These are phyloP conservation scores for Zenarchopterus dispar DNA, from an alignment of 2,797 vertebrate genomes.

Conservation along the genomic window DNA sequence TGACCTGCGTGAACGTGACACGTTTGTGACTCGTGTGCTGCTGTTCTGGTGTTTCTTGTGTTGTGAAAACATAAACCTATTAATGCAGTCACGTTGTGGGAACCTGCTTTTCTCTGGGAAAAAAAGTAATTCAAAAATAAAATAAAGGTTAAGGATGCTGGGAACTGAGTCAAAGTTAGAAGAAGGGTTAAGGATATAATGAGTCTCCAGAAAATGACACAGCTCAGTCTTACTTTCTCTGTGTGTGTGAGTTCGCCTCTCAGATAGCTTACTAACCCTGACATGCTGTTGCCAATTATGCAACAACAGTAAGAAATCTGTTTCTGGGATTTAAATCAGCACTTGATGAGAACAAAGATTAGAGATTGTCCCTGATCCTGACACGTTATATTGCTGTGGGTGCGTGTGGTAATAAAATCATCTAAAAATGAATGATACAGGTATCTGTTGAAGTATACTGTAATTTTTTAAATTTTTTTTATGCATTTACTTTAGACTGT, in stretches of 20 bases:
- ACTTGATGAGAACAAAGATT: constrained; percentile 42
- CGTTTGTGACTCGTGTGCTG: not conserved
- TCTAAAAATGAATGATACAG: too few species aligned
- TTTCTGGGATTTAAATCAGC: constrained; percentile 32
- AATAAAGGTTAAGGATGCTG: too few species aligned
- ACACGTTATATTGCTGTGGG: too few species aligned
- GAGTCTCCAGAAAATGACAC: too few species aligned
- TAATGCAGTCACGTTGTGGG: not conserved
- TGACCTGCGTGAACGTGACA: not conserved
- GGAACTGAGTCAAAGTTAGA: not conserved
- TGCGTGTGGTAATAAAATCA: too few species aligned
- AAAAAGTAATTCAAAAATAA: not conserved
- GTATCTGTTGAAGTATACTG: too few species aligned
- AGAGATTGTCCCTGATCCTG: not conserved
- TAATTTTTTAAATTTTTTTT: too few species aligned
- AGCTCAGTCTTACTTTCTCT: not conserved
- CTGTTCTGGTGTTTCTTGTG: not conserved
- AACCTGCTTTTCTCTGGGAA: not conserved
- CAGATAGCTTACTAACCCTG: constrained; percentile 9
- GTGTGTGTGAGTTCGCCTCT: constrained; percentile 3
- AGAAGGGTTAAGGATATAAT: not conserved
- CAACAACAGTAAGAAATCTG: constrained; percentile 22
- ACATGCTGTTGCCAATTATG: constrained; percentile 41
- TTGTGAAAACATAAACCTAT: not conserved
- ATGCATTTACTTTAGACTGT: too few species aligned